Evolutionary conservation across 2,113 vertebrate genomes (phyloP), one percentile per base, ranked within the genome.

Genomic region (Hippolais icterina): DNA sequence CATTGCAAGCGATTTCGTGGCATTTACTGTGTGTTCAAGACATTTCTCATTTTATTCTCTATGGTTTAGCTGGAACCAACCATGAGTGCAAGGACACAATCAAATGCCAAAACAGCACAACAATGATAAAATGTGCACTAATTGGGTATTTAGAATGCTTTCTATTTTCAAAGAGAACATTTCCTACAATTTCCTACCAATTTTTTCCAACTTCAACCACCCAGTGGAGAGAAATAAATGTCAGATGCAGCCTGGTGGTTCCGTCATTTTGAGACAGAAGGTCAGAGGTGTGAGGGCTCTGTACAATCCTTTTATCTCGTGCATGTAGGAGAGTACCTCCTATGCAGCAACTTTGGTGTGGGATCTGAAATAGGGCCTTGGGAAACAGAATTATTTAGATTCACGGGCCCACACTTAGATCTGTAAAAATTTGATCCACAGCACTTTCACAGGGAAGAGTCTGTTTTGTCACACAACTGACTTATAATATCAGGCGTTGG

Each of bases 1-100:
- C n/a, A 50, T 18, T 89, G 80, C 21, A 20, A 39, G 71, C 0
- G 0, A n/a, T 42, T 42, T 61, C 1, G 1, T 61, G 64, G 7
- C 13, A 44, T 80, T 84, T 84, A 6, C 23, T 46, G 13, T 25
- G 17, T 4, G 2, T 44, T 64, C 50, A 15, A 42, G 29, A 47
- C 4, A 42, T 75, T 82, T 90, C 22, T 56, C 7, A 2, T 14
- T 77, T 80, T 39, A 37, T 65, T 74, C 6, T n/a, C 60, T 21
- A 2, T 31, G 59, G 28, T 27, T 90, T 29, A 63, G 9, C 15
- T 44, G 19, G 20, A 77, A 50, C 22, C 9, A 9, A 50, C 22
- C 9, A 9, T 6, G 9, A 18, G 6, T n/a, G 13, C 25, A 37
- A 74, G n/a, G 29, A 87, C 25, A 9, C 21, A 25, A 72, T 27